Percentiles rank a stretch among this genome's conserved stretches.
Conservation (phyloP, 2,113 vertebrate species). For the Zosterops pallidus region DNA sequence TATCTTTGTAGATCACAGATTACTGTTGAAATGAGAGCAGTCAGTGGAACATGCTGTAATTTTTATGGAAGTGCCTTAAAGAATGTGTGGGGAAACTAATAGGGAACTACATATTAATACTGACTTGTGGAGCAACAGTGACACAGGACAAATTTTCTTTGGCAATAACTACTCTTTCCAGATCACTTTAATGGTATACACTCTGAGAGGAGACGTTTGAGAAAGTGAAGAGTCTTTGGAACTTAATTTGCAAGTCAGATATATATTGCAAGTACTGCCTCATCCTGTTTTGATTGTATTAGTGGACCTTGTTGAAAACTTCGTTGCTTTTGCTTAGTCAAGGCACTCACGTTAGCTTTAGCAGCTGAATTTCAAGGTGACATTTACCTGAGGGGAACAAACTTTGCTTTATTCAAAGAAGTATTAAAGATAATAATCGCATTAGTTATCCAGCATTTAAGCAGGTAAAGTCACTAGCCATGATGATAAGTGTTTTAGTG, state of each 20-base stretch:
- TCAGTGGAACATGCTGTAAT: not conserved
- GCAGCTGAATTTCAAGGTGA: conserved; percentile 15
- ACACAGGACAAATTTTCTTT: not conserved
- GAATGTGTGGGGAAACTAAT: not conserved
- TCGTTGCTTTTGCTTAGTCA: not conserved
- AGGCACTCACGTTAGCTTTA: not conserved
- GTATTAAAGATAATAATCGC: not conserved
- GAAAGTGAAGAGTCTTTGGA: not conserved
- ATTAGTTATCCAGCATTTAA: not conserved
- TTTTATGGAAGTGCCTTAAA: not conserved
- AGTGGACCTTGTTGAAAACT: not conserved
- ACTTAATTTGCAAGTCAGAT: not conserved
- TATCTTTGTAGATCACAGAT: not conserved
- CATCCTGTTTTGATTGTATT: not conserved
- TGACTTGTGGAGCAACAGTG: not conserved
- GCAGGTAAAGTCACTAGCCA: not conserved
- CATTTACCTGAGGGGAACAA: not conserved
- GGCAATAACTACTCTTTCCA: not conserved
- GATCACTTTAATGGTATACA: not conserved
- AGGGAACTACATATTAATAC: not conserved
- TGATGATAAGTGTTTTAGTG: not conserved
- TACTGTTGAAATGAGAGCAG: not conserved
- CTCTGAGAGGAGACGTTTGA: not conserved
- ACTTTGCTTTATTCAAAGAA: not conserved
- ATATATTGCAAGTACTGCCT: not conserved